phyloP scores from a whole-genome alignment of 35 echinoderm and acorn worm species.

The Strongylocentrotus purpuratus region DNA sequence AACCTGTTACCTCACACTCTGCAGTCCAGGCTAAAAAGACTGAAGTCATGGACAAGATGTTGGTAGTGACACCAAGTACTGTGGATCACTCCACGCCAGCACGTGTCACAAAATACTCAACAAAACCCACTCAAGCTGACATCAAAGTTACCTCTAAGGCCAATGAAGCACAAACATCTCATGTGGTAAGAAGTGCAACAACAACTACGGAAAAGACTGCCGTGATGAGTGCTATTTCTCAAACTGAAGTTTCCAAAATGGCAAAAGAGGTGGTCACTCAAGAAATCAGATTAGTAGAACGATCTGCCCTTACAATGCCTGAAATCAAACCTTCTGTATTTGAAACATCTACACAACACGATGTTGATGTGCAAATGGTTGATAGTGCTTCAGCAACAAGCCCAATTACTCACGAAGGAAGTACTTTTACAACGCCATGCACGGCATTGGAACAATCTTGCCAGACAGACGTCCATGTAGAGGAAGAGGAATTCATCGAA shows the following conservation, averaged over 20 bases:
- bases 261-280: background rate
- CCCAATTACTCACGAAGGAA: background rate
- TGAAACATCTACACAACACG: slow-evolving; percentile 1
- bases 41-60: background rate
- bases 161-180: background rate
- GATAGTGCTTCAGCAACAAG: background rate
- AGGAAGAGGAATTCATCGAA: background rate
- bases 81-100: background rate
- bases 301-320: background rate
- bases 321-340: background rate
- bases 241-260: background rate
- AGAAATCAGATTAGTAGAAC: background rate
- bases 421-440: background rate
- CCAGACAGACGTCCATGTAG: background rate
- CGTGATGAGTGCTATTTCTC: background rate
- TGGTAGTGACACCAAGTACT: background rate
- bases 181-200: background rate
- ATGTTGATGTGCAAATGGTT: background rate
- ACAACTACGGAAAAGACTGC: background rate
- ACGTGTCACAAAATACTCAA: background rate
- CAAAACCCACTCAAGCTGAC: slow-evolving; percentile 13
- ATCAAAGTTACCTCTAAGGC: background rate
- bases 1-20: background rate
- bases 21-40: background rate
- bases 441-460: background rate